Base-by-base conservation (phyloP, 1,140 invertebrate genomes). In the Metopolophium dirhodum region DNA sequence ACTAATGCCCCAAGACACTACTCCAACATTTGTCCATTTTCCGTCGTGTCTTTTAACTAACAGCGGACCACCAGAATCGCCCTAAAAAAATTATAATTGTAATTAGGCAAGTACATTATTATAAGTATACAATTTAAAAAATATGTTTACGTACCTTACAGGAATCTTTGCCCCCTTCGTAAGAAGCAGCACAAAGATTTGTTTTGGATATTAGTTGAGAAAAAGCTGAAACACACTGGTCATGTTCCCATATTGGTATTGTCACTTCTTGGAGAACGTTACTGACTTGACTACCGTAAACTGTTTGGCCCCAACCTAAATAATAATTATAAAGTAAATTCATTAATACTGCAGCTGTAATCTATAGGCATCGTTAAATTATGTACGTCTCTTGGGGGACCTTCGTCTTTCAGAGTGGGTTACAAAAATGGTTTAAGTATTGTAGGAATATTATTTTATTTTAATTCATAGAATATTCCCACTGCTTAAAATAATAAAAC, bases 51-150 rank as follows among this genome's bases (percentile, higher is more conserved):
- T 61, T 49, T 97, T 96, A 94, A 97, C 95, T 94, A 97, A 96
- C 30, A 98, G 95, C 0, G 98, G 98, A 35, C 98, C 98, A 51
- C 98, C 98, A 57, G 97, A 98, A 95, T 98, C 97, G 61, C 97
- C 97, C 97, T 98, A 30, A 37, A 68, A 68, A 6, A 61, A 37
- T 9, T 0, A 26, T 30, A 9, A 11, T 11, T 11, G 30, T 68
- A n/a, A 68, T 4, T 68, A 14, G 6, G 14, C 4, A 41, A 41
- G 4, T 41, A 68, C 1, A 4, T 61, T n/a, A 68, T 14, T n/a
- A n/a, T 14, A 68, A 68, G 6, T 30, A 68, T 68, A 51, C n/a
- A n/a, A n/a, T 18, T 20, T 51, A 68, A n/a, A 68, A 68, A 11
- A 20, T 77, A 1, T 77, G n/a, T 77, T 11, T 9, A n/a, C 91